Base-by-base conservation (phyloP, 2,797 vertebrate species). In the Spatula versicolor region DNA sequence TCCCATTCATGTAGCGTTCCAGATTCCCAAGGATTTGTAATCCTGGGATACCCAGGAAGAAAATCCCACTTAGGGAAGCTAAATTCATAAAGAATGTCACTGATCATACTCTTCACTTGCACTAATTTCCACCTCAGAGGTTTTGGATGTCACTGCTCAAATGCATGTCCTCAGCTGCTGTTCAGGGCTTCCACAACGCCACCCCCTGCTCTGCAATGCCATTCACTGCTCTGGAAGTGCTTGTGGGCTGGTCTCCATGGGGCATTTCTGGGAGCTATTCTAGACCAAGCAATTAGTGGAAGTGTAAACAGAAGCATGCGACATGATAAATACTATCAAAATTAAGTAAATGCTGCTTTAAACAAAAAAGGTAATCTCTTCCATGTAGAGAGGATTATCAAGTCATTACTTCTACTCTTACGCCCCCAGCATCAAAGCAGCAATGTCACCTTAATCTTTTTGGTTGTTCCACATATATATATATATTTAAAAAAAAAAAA, bases 121-220 rank as follows among this genome's bases (percentile, higher is more conserved):
- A 79, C 69, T 92, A 75, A 90, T 95, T 97, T 97, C 90, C 75
- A 85, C 73, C 82, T 97, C 87, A 94, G 67, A 95, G 77, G 96
- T 92, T 96, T 83, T 90, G 55, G 79, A 93, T 83, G 54, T 66
- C 54, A 33, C 8, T 6, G 78, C 68, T 94, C 80, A 89, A 88
- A 96, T 96, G 89, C 55, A 43, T 25, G 79, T 81, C 77, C 60
- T 35, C 86, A 75, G 66, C 88, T 74, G 74, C 83, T 93, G 67
- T 69, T 87, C 90, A 90, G 74, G 93, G 62, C 20, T 73, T 94
- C 54, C 54, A 43, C 75, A 83, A 92, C 25, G 80, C 28, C n/a
- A 26, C 4, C 8, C 59, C 86, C 64, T 66, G 80, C 60, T 76
- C 63, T 45, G 43, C 43, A 19, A 45, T 45, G 63, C 17, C 89